phyloP scores from a whole-genome alignment of 2,113 vertebrate genomes.

The Pterophyllum scalare region DNA sequence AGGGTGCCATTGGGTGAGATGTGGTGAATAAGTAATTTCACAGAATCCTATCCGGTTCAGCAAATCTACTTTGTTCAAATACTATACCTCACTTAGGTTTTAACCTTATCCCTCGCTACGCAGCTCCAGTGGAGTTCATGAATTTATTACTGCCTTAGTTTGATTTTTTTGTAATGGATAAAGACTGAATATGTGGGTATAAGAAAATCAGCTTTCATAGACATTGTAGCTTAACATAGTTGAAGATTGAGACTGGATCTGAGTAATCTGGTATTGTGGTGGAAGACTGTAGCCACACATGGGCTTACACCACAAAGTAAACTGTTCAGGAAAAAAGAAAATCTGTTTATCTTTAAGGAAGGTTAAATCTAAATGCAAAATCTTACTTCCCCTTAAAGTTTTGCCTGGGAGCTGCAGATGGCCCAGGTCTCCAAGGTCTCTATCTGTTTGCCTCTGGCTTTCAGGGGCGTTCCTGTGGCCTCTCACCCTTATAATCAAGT shows the following conservation, averaged over 20 bases:
- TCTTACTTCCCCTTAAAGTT: neutral
- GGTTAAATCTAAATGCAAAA: constrained; percentile 6
- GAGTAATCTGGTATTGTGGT: constrained; percentile 15
- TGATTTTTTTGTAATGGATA: constrained; percentile 36
- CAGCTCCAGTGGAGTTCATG: neutral
- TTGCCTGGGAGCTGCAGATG: too few species aligned
- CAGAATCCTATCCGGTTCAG: constrained; percentile 39
- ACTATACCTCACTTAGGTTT: constrained; percentile 32
- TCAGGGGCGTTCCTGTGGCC: too few species aligned
- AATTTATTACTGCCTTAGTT: constrained; percentile 33
- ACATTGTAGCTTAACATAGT: constrained; percentile 21
- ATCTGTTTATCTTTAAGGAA: neutral
- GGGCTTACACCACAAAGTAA: neutral
- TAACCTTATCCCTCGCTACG: constrained; percentile 19
- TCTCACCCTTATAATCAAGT: too few species aligned
- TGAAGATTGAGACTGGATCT: constrained; percentile 28
- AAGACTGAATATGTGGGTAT: constrained; percentile 34
- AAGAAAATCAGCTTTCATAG: constrained; percentile 17
- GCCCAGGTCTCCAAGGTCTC: too few species aligned
- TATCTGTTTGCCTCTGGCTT: too few species aligned
- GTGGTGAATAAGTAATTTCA: constrained; percentile 44
- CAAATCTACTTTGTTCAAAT: constrained; percentile 52
- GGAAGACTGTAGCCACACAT: neutral
- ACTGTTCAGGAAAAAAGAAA: constrained; percentile 6
- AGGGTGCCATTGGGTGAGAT: constrained; percentile 31